These are phyloP conservation scores for Vicugna pacos DNA, from an alignment of 2,113 vertebrate species.

Conservation along the genomic window DNA sequence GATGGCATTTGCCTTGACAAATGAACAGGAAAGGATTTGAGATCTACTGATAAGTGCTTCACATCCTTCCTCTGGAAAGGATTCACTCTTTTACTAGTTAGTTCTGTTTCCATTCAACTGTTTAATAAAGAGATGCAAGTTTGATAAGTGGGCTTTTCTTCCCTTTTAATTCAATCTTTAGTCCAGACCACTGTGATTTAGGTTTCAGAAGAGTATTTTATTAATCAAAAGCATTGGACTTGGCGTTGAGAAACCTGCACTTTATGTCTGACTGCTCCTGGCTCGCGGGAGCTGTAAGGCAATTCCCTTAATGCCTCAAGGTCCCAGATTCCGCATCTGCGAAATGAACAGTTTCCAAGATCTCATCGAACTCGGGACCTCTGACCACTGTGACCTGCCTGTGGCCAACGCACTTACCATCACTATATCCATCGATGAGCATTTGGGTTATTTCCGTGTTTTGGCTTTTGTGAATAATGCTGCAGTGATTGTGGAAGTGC, in stretches of 20 bases:
- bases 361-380: not conserved
- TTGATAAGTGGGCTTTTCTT: not conserved
- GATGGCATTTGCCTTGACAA: not conserved
- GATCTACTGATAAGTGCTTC: not conserved
- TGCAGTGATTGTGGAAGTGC: not conserved
- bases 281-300: not conserved
- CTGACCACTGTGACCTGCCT: not conserved
- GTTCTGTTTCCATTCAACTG: not conserved
- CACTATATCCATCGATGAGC: not conserved
- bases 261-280: not conserved
- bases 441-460: not conserved
- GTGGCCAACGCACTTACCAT: no score
- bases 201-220: not conserved
- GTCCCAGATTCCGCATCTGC: not conserved
- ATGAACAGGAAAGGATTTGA: not conserved
- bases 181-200: not conserved
- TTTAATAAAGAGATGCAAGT: not conserved
- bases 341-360: not conserved
- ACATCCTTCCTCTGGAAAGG: not conserved
- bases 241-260: not conserved
- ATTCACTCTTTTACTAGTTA: not conserved
- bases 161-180: not conserved
- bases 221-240: not conserved
- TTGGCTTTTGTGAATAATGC: not conserved
- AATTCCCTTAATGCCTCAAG: not conserved